Percentiles rank a stretch among this genome's conserved stretches.
Evolutionary conservation across 2,888 invertebrate genomes (phyloP).

Genomic region (Rhingia rostrata): DNA sequence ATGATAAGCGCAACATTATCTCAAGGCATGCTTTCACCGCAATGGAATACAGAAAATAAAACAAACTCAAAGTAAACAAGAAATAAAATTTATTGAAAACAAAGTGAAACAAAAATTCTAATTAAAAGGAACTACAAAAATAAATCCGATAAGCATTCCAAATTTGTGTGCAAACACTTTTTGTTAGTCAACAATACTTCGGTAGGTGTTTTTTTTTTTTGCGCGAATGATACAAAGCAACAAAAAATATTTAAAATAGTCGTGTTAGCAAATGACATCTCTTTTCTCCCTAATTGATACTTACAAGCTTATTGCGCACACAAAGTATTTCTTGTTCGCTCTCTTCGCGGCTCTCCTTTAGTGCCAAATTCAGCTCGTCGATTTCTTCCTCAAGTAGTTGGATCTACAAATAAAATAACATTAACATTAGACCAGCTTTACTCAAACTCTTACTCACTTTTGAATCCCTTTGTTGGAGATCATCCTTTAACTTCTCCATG

Average conservation of each 20-base stretch:
- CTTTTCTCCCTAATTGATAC: constrained; percentile 79
- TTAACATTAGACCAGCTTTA: not conserved
- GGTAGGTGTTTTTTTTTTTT: constrained; percentile 21
- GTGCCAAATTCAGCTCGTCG: constrained; percentile 88
- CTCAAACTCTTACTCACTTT: constrained; percentile 77
- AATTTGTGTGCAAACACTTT: constrained; percentile 10
- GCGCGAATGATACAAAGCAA: constrained; percentile 30
- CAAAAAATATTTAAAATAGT: constrained; percentile 8
- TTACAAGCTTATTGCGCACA: constrained; percentile 85
- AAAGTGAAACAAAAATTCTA: constrained; percentile 31
- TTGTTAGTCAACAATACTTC: constrained; percentile 40
- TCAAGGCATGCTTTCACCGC: constrained; percentile 5
- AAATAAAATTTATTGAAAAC: constrained; percentile 60
- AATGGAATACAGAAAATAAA: constrained; percentile 42
- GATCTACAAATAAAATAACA: constrained; percentile 77
- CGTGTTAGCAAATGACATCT: constrained; percentile 61
- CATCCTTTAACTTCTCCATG: constrained; percentile 79
- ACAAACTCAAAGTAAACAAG: constrained; percentile 38
- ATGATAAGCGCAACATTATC: constrained; percentile 34
- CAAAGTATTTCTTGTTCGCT: constrained; percentile 84
- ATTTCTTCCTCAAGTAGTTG: constrained; percentile 89
- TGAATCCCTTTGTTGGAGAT: constrained; percentile 80
- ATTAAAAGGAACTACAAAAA: constrained; percentile 22
- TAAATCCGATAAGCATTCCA: constrained; percentile 11
- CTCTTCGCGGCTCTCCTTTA: constrained; percentile 84